Conservation (phyloP, 2,888 invertebrate genomes). For the Dichetophora obliterata region DNA sequence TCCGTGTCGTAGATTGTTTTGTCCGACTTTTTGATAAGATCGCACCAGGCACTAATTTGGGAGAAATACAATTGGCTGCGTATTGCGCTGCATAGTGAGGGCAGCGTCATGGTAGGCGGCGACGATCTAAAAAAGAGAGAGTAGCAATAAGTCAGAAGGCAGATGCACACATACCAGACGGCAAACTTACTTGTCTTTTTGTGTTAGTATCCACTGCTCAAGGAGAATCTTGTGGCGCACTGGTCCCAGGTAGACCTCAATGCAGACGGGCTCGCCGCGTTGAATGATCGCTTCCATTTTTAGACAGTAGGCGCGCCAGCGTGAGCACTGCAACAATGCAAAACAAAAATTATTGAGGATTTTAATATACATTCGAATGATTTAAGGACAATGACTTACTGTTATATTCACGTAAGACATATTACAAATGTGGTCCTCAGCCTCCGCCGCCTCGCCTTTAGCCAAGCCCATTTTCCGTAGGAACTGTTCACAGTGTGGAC, state of each 20-base stretch:
- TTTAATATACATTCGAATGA: neutral
- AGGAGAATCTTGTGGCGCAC: conserved; percentile 66
- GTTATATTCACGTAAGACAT: conserved; percentile 69
- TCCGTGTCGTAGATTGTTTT: conserved; percentile 68
- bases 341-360: conserved; percentile 14
- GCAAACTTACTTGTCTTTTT: conserved; percentile 66
- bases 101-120: conserved; percentile 76
- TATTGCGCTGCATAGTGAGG: conserved; percentile 91
- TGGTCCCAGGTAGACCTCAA: conserved; percentile 69
- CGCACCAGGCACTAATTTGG: conserved; percentile 92
- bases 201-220: conserved; percentile 69
- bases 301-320: conserved; percentile 69
- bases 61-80: conserved; percentile 97
- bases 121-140: conserved; percentile 65
- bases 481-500: conserved; percentile 71
- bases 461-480: conserved; percentile 69
- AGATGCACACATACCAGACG: neutral
- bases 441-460: conserved; percentile 64
- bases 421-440: conserved; percentile 70
- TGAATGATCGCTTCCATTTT: conserved; percentile 67
- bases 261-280: conserved; percentile 67
- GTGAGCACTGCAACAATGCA: conserved; percentile 62
- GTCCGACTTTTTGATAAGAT: conserved; percentile 68
- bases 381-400: conserved; percentile 53
- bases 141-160: neutral